These are phyloP conservation scores for Geophilus truncorum DNA, from an alignment of 2,888 invertebrate species.

Conservation along the genomic window DNA sequence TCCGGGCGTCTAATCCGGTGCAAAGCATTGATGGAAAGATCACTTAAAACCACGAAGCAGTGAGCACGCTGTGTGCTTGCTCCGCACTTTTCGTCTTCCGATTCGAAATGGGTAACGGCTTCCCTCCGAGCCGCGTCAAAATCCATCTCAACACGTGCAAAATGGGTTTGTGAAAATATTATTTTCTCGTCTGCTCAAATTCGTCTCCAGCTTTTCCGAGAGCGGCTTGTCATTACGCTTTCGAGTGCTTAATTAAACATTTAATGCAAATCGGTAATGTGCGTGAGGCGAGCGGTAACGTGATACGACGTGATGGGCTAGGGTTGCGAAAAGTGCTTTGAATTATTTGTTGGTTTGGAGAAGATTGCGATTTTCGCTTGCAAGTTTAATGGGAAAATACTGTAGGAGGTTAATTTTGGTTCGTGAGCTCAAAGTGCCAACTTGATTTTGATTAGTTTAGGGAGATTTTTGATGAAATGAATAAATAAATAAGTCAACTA, in stretches of 20 bases:
- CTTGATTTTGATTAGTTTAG: not conserved
- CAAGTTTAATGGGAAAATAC: not conserved
- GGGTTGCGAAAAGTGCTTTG: not conserved
- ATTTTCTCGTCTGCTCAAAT: not conserved
- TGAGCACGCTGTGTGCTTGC: constrained; percentile 4
- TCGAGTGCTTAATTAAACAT: not conserved
- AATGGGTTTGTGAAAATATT: not conserved
- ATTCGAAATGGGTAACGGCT: not conserved
- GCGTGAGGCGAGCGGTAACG: not conserved
- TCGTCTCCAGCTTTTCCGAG: not conserved
- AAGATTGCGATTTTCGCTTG: not conserved
- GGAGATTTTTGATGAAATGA: not conserved
- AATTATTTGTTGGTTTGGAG: not conserved
- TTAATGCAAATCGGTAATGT: not conserved
- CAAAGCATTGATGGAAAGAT: constrained; percentile 5
- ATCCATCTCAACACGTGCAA: not conserved
- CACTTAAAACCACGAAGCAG: constrained; percentile 10
- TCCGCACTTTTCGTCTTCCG: not conserved
- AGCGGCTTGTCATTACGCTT: not conserved
- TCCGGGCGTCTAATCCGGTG: not conserved
- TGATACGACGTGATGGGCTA: not conserved
- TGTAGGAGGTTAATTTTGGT: not conserved
- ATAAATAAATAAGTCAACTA: too few species aligned
- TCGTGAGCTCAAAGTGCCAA: not conserved
- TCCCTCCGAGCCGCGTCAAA: not conserved